Conservation (phyloP, 2,113 vertebrate species). For the Crotalus viridis region DNA sequence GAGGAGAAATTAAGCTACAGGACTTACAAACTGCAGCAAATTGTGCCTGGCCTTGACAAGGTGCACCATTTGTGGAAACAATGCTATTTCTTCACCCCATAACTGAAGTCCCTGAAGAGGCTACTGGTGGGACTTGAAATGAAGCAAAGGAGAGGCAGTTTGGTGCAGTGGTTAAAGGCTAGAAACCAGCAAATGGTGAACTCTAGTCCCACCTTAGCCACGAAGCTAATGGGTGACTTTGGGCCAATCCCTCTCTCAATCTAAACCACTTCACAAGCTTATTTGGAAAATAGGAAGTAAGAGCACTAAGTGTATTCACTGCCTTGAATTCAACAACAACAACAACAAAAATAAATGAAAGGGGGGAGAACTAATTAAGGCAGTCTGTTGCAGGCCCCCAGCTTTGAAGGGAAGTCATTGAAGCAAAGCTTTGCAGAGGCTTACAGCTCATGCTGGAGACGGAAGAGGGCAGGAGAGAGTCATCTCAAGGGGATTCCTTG, state of each 20-base stretch:
- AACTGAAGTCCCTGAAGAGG: neutral
- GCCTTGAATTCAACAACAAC: neutral
- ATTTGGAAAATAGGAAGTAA: neutral
- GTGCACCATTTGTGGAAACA: neutral
- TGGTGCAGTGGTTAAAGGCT: neutral
- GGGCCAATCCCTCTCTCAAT: neutral
- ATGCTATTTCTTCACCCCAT: neutral
- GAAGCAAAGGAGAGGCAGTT: neutral
- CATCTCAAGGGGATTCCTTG: neutral
- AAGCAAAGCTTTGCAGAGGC: neutral
- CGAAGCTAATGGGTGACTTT: neutral
- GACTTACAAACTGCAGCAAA: neutral
- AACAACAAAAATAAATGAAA: neutral
- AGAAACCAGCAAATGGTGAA: neutral
- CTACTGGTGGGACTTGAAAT: neutral
- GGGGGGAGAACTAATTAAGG: neutral
- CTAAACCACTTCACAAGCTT: neutral
- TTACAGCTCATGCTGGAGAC: neutral
- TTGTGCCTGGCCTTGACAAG: neutral
- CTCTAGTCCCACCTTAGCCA: neutral
- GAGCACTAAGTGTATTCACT: neutral
- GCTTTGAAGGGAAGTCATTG: neutral
- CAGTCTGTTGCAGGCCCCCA: neutral
- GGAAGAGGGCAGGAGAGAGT: neutral
- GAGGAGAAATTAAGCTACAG: neutral